Evolutionary conservation across 2,797 vertebrate species (phyloP), one percentile per base, ranked within the genome.

Genomic region (Sparidentex hasta): DNA sequence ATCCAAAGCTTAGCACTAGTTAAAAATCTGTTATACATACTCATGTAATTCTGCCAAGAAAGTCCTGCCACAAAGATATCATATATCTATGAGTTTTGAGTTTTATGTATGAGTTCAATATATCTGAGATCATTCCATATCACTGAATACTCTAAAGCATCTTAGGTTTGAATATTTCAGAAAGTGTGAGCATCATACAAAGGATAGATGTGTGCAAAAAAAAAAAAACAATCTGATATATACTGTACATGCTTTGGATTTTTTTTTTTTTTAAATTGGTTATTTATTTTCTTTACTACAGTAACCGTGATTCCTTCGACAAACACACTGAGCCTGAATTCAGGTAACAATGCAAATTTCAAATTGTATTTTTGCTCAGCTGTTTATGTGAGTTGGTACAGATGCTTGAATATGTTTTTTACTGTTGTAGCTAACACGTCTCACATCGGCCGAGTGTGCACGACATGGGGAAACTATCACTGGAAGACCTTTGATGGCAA

Each of bases 391-490:
- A 46, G 11, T 56, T 46, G 11, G n/a, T 69, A 73, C 47, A 44
- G 0, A 21, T 71, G 16, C 58, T n/a, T n/a, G 67, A 65, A 70
- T 21, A 9, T 4, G 18, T 52, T 16, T 16, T 0, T 12, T 65
- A 7, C 38, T 55, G 11, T 65, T 71, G 12, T 18, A 95, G 93
- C 68, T 2, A 83, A 85, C 25, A 50, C 68, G 0, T 90, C 91
- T 33, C 93, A 95, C 78, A 86, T 94, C 0, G 80, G 84, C 64
- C 87, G 33, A 46, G 90, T 95, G 11, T 96, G 96, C 85, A 93
- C 94, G 6, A 95, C 94, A 25, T 96, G 95, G 95, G 95, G 95
- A 2, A 56, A 94, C 76, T 92, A 87, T 47, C 94, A 96, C 70
- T 94, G 86, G 82, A 94, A 94, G 82, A 96, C 93, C 5, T 95